Evolutionary conservation across 53 echinoderm and acorn worm genomes (phyloP), one percentile per base, ranked within the genome.

Genomic region (Stichopus horrens): DNA sequence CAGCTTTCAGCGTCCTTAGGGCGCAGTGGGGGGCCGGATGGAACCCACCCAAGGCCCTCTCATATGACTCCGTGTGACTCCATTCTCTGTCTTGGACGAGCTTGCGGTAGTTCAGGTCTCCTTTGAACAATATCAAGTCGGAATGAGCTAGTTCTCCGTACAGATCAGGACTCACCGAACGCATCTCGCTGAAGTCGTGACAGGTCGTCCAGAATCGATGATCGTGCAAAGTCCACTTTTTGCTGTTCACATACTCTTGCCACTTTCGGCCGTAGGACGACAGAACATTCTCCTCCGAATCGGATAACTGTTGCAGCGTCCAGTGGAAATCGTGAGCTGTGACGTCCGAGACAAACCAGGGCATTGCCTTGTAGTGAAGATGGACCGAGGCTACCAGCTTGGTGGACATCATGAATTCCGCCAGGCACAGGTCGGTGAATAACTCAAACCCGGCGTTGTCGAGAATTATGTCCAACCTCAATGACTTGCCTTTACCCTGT

Each of bases 381-480:
- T 94, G 90, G 5, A 91, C 92, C 4, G 80, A 83, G 19, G 95
- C 88, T 21, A 91, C 91, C 5, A 90, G 74, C 58, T 77, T 54
- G 51, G 88, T 83, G 20, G 88, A 76, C 63, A 93, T 74, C n/a
- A 90, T 55, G 76, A 86, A 95, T 54, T 97, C 97, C 0, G 94
- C 95, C 52, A 97, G 86, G 77, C 95, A 94, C 22, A 97, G 90
- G 85, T 97, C 97, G 5, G 95, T 89, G 79, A 95, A 93, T 76
- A 97, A 87, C 86, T 97, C 97, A 90, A 95, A 97, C 22, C 97
- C 97, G 18, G 97, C 97, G 74, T 97, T 97, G 85, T 97, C 97
- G 65, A 97, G 77, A 20, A 97, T 90, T 2, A 97, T 92, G 67
- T 97, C 97, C 74, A 97, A 73, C 53, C 97, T 83, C 22, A 95